Percentiles rank a stretch among this genome's conserved stretches.
Conservation (phyloP, 1,140 invertebrate genomes). For the Wiebesia pumilae region DNA sequence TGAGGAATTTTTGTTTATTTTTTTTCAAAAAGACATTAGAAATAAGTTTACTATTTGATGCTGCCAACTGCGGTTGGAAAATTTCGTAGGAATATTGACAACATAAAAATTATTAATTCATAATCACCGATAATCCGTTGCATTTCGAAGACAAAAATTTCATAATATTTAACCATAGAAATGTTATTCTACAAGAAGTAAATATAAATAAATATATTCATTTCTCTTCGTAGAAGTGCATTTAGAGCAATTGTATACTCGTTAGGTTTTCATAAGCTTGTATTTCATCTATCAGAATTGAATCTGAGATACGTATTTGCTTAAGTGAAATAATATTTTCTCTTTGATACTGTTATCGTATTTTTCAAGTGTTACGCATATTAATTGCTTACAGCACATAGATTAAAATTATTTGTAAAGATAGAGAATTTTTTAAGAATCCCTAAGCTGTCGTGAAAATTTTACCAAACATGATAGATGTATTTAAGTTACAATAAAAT, state of each 20-base stretch:
- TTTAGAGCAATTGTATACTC: not conserved
- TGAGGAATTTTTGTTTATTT: too few relatives aligned
- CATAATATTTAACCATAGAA: too few relatives aligned
- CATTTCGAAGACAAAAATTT: not conserved
- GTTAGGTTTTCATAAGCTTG: not conserved
- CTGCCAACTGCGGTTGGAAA: too few relatives aligned
- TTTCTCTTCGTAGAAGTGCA: too few relatives aligned
- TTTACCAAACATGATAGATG: not conserved
- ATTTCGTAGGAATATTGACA: too few relatives aligned
- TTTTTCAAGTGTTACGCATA: not conserved
- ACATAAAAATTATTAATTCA: not conserved
- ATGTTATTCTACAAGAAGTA: not conserved
- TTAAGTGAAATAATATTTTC: not conserved
- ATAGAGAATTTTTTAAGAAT: not conserved
- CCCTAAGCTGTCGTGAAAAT: not conserved
- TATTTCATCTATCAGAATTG: not conserved
- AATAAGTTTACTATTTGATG: too few relatives aligned
- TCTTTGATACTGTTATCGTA: not conserved
- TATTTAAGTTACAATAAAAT: not conserved
- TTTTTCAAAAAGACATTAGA: too few relatives aligned
- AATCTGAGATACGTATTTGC: not conserved
- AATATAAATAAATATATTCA: not conserved
- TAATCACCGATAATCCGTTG: not conserved
- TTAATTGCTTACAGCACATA: not conserved
- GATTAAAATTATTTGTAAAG: not conserved